Evolutionary conservation across 1,140 invertebrate genomes (phyloP), one percentile per base, ranked within the genome.

Genomic region (Danaus plexippus): DNA sequence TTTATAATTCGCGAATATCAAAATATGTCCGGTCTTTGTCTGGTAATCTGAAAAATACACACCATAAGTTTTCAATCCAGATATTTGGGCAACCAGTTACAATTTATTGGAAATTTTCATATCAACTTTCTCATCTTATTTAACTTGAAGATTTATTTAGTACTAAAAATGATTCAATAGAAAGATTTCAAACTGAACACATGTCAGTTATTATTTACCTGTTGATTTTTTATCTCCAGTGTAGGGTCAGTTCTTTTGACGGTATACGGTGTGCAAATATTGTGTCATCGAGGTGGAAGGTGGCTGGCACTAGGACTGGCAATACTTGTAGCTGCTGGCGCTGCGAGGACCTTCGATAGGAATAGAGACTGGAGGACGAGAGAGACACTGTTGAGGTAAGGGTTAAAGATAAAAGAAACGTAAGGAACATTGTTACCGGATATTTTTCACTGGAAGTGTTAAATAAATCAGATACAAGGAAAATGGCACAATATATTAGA

Each of bases 341-440:
- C 90, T 48, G 89, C 90, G 44, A 89, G 92, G 73, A 94, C 94
- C 0, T 80, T 92, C 55, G 75, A 90, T 22, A 88, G 94, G 58
- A 96, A 96, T 73, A 80, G 88, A 46, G 94, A 95, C 71, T 96
- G 95, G 95, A 83, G 88, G 43, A 92, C 92, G 9, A 90, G 95
- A 59, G 93, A 95, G 75, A 90, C 92, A 11, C 83, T 94, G 54
- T 87, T 93, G 42, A 92, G 90, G 93, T 94, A 87, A 75, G 70
- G 66, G 10, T 9, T 49, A 22, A 22, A 22, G 22, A 32, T 32
- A 32, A 32, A 32, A 32, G 22, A 15, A 1, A 15, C 15, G 15
- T 15, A 15, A 15, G 1, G 15, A 15, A 15, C 1, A 15, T 15
- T 15, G 15, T 15, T 15, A 15, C 15, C 15, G 15, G 15, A 15